Evolutionary conservation across 2,888 invertebrate species (phyloP).

Genomic region (Xylocampa areola): DNA sequence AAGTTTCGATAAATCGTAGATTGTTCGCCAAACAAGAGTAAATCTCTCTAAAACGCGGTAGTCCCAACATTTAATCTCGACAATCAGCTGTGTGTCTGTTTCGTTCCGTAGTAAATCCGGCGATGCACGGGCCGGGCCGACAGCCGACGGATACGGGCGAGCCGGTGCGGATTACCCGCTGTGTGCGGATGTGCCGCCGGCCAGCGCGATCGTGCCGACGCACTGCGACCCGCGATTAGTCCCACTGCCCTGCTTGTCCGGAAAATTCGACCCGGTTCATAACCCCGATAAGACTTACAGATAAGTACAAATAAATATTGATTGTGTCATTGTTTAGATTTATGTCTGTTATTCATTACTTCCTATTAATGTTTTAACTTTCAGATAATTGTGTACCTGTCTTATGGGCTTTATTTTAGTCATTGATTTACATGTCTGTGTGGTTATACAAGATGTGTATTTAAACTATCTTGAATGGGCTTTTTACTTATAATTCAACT

Average conservation of each 20-base stretch:
- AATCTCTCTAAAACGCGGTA: constrained; percentile 72
- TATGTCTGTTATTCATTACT: constrained; percentile 31
- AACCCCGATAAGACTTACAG: constrained; percentile 69
- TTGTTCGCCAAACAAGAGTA: constrained; percentile 60
- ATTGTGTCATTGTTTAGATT: constrained; percentile 49
- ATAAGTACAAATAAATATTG: constrained; percentile 75
- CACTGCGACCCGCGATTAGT: constrained; percentile 82
- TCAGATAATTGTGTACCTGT: background rate
- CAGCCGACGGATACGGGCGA: constrained; percentile 74
- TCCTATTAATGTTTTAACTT: constrained; percentile 6
- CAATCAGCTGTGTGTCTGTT: constrained; percentile 81
- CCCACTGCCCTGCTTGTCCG: constrained; percentile 79
- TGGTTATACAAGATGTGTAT: background rate
- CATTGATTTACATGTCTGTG: background rate
- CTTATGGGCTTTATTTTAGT: constrained; percentile 14
- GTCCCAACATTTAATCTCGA: constrained; percentile 79
- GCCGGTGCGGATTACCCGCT: constrained; percentile 62
- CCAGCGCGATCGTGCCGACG: constrained; percentile 80
- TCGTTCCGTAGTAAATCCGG: constrained; percentile 81
- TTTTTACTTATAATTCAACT: background rate
- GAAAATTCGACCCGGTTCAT: constrained; percentile 70
- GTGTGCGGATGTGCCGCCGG: constrained; percentile 74
- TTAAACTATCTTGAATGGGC: background rate
- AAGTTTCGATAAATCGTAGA: constrained; percentile 38
- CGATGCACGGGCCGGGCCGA: constrained; percentile 60